A percentile compares a stretch with the other conserved stretches of the same genome.
These are phyloP conservation scores for Cirrhinus mrigala DNA, from an alignment of 2,797 vertebrate species.

Conservation along the genomic window DNA sequence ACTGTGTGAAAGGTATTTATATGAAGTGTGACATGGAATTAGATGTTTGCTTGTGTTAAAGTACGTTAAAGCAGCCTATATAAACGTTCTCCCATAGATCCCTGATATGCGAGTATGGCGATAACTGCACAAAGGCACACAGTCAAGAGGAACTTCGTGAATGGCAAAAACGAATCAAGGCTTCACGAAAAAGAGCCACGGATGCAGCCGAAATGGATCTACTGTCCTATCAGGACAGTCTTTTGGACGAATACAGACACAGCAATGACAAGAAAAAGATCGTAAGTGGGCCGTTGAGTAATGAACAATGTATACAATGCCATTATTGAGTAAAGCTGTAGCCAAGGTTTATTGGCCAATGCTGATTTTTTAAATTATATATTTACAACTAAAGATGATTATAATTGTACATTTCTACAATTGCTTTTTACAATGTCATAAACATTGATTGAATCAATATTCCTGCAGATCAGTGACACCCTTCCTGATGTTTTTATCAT, in stretches of 20 bases:
- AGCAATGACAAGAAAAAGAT: constrained; percentile 79
- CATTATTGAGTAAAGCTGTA: background rate
- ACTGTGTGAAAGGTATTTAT: constrained; percentile 83
- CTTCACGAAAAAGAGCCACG: constrained; percentile 64
- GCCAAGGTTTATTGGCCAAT: background rate
- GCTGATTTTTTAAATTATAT: too few relatives aligned
- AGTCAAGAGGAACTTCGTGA: constrained; percentile 85
- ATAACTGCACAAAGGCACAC: constrained; percentile 80
- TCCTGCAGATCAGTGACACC: constrained; percentile 80
- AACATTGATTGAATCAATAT: background rate
- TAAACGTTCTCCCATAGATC: constrained; percentile 69
- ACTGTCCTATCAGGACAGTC: constrained; percentile 80
- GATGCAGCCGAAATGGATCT: constrained; percentile 76
- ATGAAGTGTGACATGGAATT: background rate
- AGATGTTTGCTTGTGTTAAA: background rate
- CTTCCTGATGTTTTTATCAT: constrained; percentile 73
- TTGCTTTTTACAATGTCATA: background rate
- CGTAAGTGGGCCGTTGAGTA: constrained; percentile 73
- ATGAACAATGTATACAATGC: background rate
- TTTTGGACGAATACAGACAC: constrained; percentile 82
- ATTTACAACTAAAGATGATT: background rate
- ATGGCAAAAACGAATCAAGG: constrained; percentile 80
- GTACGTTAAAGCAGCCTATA: background rate
- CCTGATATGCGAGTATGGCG: constrained; percentile 83
- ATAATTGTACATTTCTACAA: background rate